Conservation (phyloP, 2,797 vertebrate species). For the Tenualosa thibaudeaui region DNA sequence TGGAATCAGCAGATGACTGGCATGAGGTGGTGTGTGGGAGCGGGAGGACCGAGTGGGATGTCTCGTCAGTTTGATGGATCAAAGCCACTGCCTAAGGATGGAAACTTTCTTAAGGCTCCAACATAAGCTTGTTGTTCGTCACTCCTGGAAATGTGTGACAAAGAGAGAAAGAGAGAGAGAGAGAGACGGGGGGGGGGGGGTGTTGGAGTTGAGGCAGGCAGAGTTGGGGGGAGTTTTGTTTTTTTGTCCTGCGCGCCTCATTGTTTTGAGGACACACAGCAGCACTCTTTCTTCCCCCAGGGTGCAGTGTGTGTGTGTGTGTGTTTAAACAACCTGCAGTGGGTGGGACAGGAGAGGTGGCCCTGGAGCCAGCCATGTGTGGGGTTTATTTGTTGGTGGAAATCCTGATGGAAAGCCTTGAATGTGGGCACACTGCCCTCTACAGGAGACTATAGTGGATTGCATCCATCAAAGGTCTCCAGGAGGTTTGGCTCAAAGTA, state of each 20-base stretch:
- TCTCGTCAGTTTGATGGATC: not conserved
- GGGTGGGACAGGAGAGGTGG: not conserved
- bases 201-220: not conserved
- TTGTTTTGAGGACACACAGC: not conserved
- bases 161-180: not conserved
- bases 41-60: not conserved
- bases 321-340: not conserved
- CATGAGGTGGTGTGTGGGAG: not conserved
- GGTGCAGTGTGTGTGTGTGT: not conserved
- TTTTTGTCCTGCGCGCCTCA: not conserved
- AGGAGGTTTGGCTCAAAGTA: not conserved
- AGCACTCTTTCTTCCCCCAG: not conserved
- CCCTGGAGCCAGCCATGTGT: not conserved
- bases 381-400: not conserved
- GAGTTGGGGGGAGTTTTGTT: not conserved
- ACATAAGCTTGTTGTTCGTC: not conserved
- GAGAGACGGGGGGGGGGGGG: not conserved
- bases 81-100: not conserved
- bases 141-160: not conserved
- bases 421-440: constrained; percentile 20
- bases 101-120: constrained; percentile 6
- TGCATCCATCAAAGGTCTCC: not conserved
- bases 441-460: not conserved
- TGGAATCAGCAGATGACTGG: not conserved
- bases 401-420: not conserved